Evolutionary conservation across 2,797 vertebrate species (phyloP).

Genomic region (Cynopterus sphinx): DNA sequence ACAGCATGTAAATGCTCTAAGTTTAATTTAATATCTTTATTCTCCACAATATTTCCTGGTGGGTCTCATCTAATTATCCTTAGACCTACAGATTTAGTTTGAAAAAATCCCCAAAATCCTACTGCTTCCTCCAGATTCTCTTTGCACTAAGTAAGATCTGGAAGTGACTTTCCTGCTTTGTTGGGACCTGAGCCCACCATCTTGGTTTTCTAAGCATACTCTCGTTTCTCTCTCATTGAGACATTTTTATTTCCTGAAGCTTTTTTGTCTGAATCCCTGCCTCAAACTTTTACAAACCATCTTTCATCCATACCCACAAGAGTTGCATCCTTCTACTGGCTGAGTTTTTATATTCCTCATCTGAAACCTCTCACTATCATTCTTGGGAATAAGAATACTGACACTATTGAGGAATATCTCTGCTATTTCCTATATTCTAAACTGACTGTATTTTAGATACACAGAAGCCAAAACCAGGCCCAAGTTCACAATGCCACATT

Average conservation of each 20-base stretch:
- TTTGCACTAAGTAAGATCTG: background rate
- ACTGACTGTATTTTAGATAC: background rate
- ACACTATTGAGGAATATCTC: background rate
- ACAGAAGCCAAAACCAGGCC: background rate
- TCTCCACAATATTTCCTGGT: background rate
- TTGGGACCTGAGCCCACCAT: rapidly evolving
- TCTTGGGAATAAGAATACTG: background rate
- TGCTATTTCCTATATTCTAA: background rate
- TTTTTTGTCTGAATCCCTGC: background rate
- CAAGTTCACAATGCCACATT: background rate
- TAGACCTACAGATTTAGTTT: background rate
- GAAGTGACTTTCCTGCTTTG: background rate
- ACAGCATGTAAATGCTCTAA: background rate
- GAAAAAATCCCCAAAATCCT: background rate
- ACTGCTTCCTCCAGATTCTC: background rate
- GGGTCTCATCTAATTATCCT: rapidly evolving
- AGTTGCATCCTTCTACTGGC: background rate
- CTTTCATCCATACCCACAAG: background rate
- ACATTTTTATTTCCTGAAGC: no score
- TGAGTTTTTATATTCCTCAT: background rate
- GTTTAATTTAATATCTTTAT: no score
- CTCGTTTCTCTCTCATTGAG: background rate
- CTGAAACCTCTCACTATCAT: background rate
- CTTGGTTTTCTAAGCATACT: background rate
- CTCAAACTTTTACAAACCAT: background rate